Evolutionary conservation across 2,888 invertebrate genomes (phyloP), one percentile per base, ranked within the genome.

Genomic region (Pterostichus niger): DNA sequence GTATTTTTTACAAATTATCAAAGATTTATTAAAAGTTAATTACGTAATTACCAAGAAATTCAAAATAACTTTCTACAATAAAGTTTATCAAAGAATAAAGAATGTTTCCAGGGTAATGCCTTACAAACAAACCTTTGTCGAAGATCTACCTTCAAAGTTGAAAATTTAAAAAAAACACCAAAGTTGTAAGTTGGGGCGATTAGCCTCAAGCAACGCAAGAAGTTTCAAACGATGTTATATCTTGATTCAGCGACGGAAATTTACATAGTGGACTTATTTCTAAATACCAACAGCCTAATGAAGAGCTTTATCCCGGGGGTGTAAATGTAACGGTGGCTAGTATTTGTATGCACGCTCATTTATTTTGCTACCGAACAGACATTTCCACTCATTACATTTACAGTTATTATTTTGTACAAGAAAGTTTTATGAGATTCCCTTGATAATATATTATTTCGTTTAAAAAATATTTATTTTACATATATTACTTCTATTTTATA

Each of bases 221-320:
- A 64, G 13, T 33, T 35, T 64, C 64, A 33, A 64, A 33, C 64
- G 64, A 64, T 13, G 35, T 33, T 33, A 35, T 64, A 64, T 64
- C 64, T 33, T 11, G 64, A 64, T 64, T 64, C 64, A 64, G 64
- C n/a, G 49, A 5, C 49, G 13, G 64, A 35, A 59, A 64, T 64
- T 64, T 64, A 64, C 64, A 64, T 64, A 64, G 64, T 35, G 64
- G 35, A 64, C 64, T 64, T 64, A 64, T 64, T 64, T 71, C 68
- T 71, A 71, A 71, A 71, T 71, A 44, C 44, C 44, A 40, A 44
- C 68, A 44, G 68, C 68, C 44, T 71, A 71, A 71, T 71, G 68
- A 71, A 44, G 68, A 71, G 17, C 40, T 71, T 71, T 44, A 13
- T 17, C 68, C 68, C 68, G 24, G 17, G 68, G 68, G 68, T 68